Base-by-base conservation (phyloP, 2,888 invertebrate species). In the Oxyscelio sp. region DNA sequence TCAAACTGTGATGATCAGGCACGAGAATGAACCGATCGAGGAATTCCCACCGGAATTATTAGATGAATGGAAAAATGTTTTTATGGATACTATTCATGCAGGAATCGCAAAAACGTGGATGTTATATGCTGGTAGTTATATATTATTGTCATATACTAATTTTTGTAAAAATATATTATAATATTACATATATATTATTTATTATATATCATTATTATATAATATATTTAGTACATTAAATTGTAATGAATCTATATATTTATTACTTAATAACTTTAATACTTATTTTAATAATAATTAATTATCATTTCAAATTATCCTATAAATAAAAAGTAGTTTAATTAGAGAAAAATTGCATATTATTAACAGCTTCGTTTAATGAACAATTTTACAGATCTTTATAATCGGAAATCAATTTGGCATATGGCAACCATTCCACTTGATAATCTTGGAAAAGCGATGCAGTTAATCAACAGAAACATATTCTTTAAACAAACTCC, bases 1-100 rank as follows among this genome's bases (percentile, higher is more conserved):
- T 59, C 94, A 94, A 24, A 89, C 85, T 85, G 95, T 95, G 90
- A 94, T 96, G 86, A 87, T 87, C 52, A 88, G 89, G 73, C 90
- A 94, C 40, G 90, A 93, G 43, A 87, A 91, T 66, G 88, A 94
- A 21, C 93, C 94, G 87, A 93, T 94, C 65, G 63, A 92, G 91
- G 70, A 94, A 93, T 87, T 95, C n/a, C 89, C 92, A 1, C 58
- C 89, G 4, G 86, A 88, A 15, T 83, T 96, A 59, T 91, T 95
- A 24, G 95, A 95, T 66, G 98, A 98, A 94, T 98, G 98, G 98
- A 94, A 94, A 61, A 96, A 97, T 92, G 95, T 98, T 70, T 97
- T 98, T 94, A 95, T 96, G 79, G 95, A 96, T 65, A 96, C 96
- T 87, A 94, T 97, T 43, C 95, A 95, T 90, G 89, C 90, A 61